These are phyloP conservation scores for Propithecus perrieri DNA, from an alignment of 2,797 vertebrate species.

Conservation along the genomic window DNA sequence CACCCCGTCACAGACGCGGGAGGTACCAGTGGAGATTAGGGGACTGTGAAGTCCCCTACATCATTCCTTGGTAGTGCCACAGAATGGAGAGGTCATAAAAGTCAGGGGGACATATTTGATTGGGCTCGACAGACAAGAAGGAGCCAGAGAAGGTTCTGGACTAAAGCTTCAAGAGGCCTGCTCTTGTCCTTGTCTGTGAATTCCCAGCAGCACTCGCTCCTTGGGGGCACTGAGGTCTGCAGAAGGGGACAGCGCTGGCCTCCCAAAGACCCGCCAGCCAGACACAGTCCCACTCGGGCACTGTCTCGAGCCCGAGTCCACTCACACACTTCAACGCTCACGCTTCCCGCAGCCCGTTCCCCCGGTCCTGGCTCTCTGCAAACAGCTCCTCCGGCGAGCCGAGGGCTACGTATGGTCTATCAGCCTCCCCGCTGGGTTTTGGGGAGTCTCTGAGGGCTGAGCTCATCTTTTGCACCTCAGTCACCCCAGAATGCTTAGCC, in stretches of 20 bases:
- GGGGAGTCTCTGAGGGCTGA: not conserved
- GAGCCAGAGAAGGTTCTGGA: not conserved
- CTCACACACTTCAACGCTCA: accelerated
- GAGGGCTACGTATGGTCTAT: accelerated
- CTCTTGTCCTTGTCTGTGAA: not conserved
- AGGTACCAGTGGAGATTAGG: not conserved
- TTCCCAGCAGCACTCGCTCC: not conserved
- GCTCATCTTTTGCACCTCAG: not conserved
- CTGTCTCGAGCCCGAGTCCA: not conserved
- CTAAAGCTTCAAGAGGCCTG: not conserved
- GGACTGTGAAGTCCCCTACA: not conserved
- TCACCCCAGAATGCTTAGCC: not conserved
- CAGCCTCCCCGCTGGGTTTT: not conserved
- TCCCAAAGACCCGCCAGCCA: not conserved
- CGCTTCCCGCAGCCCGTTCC: not conserved
- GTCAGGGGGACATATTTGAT: not conserved
- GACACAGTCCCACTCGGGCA: not conserved
- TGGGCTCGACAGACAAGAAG: not conserved
- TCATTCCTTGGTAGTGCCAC: no score
- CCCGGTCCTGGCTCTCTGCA: not conserved
- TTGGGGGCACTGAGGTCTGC: not conserved
- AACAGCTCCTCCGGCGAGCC: not conserved
- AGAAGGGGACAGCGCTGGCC: not conserved
- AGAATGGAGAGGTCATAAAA: not conserved
- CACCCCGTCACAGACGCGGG: not conserved